Conservation (phyloP, 2,888 invertebrate species). For the Melieria omissa region DNA sequence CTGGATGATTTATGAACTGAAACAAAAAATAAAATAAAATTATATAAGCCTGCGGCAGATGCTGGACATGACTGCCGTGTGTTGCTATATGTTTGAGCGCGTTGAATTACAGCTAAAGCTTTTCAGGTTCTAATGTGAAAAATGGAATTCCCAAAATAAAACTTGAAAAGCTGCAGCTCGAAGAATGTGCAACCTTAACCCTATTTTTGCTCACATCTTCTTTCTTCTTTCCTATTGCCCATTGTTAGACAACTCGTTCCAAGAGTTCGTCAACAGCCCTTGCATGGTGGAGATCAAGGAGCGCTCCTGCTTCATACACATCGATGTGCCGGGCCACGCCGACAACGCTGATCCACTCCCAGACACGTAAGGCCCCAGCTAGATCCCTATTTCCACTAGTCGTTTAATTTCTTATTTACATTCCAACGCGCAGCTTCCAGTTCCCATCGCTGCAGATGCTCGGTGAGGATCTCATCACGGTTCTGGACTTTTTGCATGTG, state of each 20-base stretch:
- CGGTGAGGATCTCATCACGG: conserved; percentile 83
- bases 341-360: conserved; percentile 81
- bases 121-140: too few relatives aligned
- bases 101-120: too few relatives aligned
- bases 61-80: not conserved
- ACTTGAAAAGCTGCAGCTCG: too few relatives aligned
- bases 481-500: conserved; percentile 84
- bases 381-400: not conserved
- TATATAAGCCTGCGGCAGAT: not conserved
- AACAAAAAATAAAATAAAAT: not conserved
- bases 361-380: conserved; percentile 72
- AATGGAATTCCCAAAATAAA: too few relatives aligned
- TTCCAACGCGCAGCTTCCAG: conserved; percentile 71
- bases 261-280: conserved; percentile 83
- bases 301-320: conserved; percentile 86
- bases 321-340: conserved; percentile 88
- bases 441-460: conserved; percentile 85
- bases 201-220: not conserved
- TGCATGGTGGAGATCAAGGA: conserved; percentile 87
- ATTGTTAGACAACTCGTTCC: conserved; percentile 80
- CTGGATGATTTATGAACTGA: conserved; percentile 16
- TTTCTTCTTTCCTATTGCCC: not conserved
- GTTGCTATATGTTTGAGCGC: too few relatives aligned
- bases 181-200: not conserved
- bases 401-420: not conserved